These are phyloP conservation scores for Neocloeon triangulifer DNA, from an alignment of 1,140 invertebrate species.

Conservation along the genomic window DNA sequence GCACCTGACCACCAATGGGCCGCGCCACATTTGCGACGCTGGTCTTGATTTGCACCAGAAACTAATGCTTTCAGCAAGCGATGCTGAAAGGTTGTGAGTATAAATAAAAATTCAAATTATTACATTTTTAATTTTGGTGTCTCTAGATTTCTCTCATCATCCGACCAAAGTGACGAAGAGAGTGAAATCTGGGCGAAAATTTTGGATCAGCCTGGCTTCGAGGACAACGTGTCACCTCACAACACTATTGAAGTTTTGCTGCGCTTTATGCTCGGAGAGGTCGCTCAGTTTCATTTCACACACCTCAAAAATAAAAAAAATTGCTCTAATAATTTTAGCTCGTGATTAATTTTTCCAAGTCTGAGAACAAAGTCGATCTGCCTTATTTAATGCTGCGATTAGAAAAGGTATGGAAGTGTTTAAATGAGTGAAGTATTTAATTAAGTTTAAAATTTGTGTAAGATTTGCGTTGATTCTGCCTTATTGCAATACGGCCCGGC, in stretches of 20 bases:
- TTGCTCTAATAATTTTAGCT: conserved; percentile 15
- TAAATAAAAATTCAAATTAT: conserved; percentile 3
- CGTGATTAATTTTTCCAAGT: conserved; percentile 28
- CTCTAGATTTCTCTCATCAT: conserved; percentile 28
- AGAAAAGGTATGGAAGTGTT: too few relatives aligned
- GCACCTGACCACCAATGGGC: too few relatives aligned
- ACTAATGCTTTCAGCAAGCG: too few relatives aligned
- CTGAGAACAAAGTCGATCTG: conserved; percentile 36
- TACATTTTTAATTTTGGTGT: conserved; percentile 7
- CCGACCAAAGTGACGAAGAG: conserved; percentile 51
- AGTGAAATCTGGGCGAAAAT: conserved; percentile 46
- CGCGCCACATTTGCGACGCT: too few relatives aligned
- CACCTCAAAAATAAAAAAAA: conserved; percentile 5
- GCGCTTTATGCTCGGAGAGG: conserved; percentile 47
- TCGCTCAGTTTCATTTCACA: conserved; percentile 10
- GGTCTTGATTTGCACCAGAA: too few relatives aligned
- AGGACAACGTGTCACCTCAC: conserved; percentile 58
- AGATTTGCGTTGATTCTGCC: conserved; percentile 42
- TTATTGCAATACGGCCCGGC: conserved; percentile 59
- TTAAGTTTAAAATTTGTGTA: conserved; percentile 3
- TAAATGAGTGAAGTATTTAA: too few relatives aligned
- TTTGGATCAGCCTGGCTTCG: conserved; percentile 56
- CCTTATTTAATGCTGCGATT: conserved; percentile 51
- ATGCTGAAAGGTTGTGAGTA: too few relatives aligned
- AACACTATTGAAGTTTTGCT: conserved; percentile 49